Evolutionary conservation across 2,797 vertebrate genomes (phyloP).

Genomic region (Neopelma chrysocephalum): DNA sequence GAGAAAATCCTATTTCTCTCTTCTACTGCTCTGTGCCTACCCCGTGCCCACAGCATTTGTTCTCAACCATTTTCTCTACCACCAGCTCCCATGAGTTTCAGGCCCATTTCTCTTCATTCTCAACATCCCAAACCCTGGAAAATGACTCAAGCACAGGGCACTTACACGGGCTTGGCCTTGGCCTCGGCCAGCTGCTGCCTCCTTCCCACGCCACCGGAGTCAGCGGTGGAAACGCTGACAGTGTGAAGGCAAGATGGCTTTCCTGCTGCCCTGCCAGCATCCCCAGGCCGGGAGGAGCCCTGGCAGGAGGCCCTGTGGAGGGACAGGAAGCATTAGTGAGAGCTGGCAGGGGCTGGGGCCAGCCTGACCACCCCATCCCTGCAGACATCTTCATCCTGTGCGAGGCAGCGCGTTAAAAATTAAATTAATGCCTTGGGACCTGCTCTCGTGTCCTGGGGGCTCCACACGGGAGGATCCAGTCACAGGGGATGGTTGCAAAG

Average conservation of each 20-base stretch:
- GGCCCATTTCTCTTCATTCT: not conserved
- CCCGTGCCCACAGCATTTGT: not conserved
- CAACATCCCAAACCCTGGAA: not conserved
- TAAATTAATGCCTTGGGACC: not conserved
- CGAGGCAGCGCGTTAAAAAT: not conserved
- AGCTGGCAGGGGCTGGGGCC: not conserved
- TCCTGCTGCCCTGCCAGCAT: conserved; percentile 34
- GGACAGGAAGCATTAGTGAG: conserved; percentile 32
- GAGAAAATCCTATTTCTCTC: not conserved
- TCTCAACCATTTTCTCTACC: not conserved
- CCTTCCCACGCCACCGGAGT: conserved; percentile 14
- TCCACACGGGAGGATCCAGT: not conserved
- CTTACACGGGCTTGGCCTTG: not conserved
- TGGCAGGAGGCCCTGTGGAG: conserved; percentile 44
- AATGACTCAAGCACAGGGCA: not conserved
- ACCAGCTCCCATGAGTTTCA: not conserved
- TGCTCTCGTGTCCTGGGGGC: not conserved
- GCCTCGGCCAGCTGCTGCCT: not conserved
- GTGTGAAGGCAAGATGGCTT: conserved; percentile 12
- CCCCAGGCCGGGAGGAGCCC: not conserved
- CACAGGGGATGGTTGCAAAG: not conserved
- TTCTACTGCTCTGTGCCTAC: no score
- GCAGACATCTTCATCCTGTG: conserved; percentile 1
- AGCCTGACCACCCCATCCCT: not conserved
- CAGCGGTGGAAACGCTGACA: conserved; percentile 50